Evolutionary conservation across 2,888 invertebrate genomes (phyloP).

Genomic region (Eupithecia subumbrata): DNA sequence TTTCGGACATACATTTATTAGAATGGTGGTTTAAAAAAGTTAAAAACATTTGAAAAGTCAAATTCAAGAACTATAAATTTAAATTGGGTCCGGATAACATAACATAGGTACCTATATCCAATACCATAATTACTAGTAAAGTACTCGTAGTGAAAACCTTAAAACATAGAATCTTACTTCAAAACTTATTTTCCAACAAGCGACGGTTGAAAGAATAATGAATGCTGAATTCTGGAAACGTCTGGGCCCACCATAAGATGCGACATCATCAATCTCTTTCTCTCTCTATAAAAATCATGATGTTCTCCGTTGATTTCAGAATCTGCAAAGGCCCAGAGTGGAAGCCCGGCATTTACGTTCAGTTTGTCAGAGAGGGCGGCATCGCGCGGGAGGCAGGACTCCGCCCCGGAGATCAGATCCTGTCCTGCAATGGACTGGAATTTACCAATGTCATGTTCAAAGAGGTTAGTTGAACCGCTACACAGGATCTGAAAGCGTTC

Average conservation of each 20-base stretch:
- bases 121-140: too few species aligned
- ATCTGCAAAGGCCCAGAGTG: conserved; percentile 94
- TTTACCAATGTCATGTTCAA: conserved; percentile 91
- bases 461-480: conserved; percentile 82
- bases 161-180: neutral
- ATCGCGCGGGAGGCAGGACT: conserved; percentile 94
- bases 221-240: neutral
- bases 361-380: conserved; percentile 95
- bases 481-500: neutral
- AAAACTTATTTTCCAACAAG: neutral
- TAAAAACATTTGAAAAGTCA: neutral
- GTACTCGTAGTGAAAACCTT: neutral
- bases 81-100: too few species aligned
- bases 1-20: neutral
- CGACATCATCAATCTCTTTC: neutral
- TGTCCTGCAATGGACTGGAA: conserved; percentile 93
- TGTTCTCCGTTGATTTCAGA: conserved; percentile 68
- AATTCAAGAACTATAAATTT: too few species aligned
- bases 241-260: neutral
- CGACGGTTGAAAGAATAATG: neutral
- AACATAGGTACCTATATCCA: too few species aligned
- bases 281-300: neutral
- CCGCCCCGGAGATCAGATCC: conserved; percentile 95
- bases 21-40: too few species aligned
- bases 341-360: conserved; percentile 94